phyloP scores from a whole-genome alignment of 2,797 vertebrate genomes.

The Octomys mimax region DNA sequence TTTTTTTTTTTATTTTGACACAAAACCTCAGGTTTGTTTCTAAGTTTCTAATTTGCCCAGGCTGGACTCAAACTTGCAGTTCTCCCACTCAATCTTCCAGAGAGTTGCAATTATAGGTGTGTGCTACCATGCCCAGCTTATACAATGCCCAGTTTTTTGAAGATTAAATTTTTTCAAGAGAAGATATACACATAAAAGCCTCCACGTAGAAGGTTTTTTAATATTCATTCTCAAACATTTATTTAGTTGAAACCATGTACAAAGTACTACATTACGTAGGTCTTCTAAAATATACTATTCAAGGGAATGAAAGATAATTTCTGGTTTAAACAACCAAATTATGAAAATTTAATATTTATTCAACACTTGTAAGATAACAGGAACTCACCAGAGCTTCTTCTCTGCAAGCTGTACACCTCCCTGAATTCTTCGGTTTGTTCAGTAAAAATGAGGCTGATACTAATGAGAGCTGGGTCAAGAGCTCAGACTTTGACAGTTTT shows the following conservation, averaged over 20 bases:
- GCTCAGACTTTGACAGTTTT: conserved; percentile 39
- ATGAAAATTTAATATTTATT: conserved; percentile 83
- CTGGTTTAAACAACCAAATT: conserved; percentile 77
- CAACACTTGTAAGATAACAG: conserved; percentile 73
- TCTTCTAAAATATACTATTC: conserved; percentile 63
- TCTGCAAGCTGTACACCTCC: conserved; percentile 22
- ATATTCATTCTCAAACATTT: conserved; percentile 82
- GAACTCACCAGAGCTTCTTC: neutral
- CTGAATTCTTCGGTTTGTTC: conserved; percentile 65
- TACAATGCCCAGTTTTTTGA: conserved; percentile 3
- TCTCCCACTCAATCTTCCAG: neutral
- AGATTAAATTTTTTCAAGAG: conserved; percentile 55
- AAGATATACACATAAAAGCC: conserved; percentile 69
- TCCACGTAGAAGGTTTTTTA: conserved; percentile 67
- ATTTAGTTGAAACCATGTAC: conserved; percentile 69
- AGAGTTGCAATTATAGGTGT: neutral
- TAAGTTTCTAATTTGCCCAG: neutral
- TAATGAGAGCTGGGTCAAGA: conserved; percentile 25
- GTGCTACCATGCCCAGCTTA: neutral
- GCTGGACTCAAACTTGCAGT: neutral
- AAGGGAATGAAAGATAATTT: conserved; percentile 71
- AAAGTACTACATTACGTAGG: conserved; percentile 50
- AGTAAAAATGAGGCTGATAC: neutral
- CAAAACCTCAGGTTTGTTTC: neutral
- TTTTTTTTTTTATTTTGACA: neutral